Conservation (phyloP, 1,140 invertebrate genomes). For the Arctopsyche grandis region DNA sequence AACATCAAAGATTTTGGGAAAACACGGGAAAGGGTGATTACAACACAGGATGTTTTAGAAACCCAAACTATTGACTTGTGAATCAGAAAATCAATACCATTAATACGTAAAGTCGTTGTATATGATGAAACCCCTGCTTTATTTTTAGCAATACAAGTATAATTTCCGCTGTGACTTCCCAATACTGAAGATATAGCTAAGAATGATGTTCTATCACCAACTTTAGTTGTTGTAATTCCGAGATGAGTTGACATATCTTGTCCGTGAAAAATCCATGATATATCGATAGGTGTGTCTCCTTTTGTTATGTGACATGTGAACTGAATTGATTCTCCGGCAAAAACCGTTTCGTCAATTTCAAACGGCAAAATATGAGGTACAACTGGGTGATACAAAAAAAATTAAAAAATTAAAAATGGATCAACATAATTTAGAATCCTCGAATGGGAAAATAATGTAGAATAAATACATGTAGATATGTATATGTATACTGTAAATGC, state of each 20-base stretch:
- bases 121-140: constrained; percentile 73
- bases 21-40: background rate
- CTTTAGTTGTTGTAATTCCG: constrained; percentile 65
- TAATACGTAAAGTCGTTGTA: constrained; percentile 75
- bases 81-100: constrained; percentile 66
- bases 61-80: background rate
- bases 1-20: background rate
- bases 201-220: constrained; percentile 78
- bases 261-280: constrained; percentile 77
- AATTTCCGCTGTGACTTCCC: constrained; percentile 69
- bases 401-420: constrained; percentile 49
- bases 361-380: constrained; percentile 71
- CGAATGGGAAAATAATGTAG: too few relatives aligned
- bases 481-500: constrained; percentile 1
- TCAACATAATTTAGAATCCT: constrained; percentile 12
- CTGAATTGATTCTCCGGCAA: constrained; percentile 68
- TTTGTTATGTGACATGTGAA: constrained; percentile 75
- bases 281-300: constrained; percentile 78
- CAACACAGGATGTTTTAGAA: background rate
- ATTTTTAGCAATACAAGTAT: constrained; percentile 76
- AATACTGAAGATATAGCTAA: constrained; percentile 64
- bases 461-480: background rate
- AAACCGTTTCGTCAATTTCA: constrained; percentile 71
- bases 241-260: constrained; percentile 61
- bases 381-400: constrained; percentile 39